Conservation (phyloP, 2,888 invertebrate species). For the Drosophila hamatofila region DNA sequence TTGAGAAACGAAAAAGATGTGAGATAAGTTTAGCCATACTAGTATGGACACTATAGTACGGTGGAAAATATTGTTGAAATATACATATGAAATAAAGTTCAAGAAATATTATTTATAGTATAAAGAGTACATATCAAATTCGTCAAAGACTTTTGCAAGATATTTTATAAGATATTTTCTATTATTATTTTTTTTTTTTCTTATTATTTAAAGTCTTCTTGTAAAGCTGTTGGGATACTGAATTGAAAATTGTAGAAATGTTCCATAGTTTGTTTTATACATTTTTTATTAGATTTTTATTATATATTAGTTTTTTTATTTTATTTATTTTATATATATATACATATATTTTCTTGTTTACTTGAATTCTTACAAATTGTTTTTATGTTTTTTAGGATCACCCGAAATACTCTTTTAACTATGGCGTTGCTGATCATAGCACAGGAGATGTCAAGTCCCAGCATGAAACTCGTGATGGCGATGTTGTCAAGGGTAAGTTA, state of each 20-base stretch:
- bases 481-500: constrained; percentile 88
- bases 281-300: background rate
- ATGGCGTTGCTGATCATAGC: constrained; percentile 88
- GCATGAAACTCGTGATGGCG: constrained; percentile 88
- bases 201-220: background rate
- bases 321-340: no score
- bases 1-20: background rate
- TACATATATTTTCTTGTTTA: no score
- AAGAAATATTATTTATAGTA: background rate
- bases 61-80: background rate
- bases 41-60: no score
- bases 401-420: constrained; percentile 88
- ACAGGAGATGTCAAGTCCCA: constrained; percentile 88
- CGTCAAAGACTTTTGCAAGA: no score
- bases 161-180: no score
- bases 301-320: background rate
- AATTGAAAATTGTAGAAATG: background rate
- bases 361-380: background rate
- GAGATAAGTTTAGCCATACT: background rate
- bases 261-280: background rate
- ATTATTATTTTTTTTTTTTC: background rate
- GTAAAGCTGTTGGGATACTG: background rate
- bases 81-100: background rate
- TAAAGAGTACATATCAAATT: no score
- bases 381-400: constrained; percentile 85